phyloP scores from a whole-genome alignment of 2,113 vertebrate species.

The Oncorhynchus mykiss region DNA sequence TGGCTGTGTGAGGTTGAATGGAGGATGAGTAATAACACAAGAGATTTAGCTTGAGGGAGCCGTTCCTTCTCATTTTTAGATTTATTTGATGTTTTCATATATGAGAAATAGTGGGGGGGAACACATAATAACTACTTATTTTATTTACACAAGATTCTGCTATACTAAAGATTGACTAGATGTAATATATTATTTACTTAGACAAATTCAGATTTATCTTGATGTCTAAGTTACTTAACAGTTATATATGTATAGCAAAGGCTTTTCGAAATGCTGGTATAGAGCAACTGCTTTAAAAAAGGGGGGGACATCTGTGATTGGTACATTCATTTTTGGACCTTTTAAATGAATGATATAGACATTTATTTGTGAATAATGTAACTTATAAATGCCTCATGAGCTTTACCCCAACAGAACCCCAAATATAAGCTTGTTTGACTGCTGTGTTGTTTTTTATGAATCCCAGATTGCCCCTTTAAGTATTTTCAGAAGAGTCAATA shows the following conservation, averaged over 20 bases:
- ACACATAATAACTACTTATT: conserved; percentile 7
- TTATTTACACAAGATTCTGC: conserved; percentile 8
- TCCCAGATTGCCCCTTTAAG: no score
- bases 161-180: conserved; percentile 1
- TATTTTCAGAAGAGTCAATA: no score
- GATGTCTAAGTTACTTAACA: not conserved
- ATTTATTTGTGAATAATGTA: no score
- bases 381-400: no score
- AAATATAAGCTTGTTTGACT: no score
- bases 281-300: no score
- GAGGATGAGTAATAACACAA: conserved; percentile 9
- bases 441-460: no score
- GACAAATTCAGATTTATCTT: conserved; percentile 13
- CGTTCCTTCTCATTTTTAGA: not conserved
- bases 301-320: no score
- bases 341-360: no score
- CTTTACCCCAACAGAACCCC: no score
- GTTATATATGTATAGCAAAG: not conserved
- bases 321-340: no score
- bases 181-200: conserved; percentile 28
- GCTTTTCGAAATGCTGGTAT: no score
- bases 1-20: conserved; percentile 5
- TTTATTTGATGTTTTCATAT: conserved; percentile 17
- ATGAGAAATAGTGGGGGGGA: conserved; percentile 8
- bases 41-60: not conserved